Base-by-base conservation (phyloP, 2,797 vertebrate genomes). In the Melanotaenia pygmaea region DNA sequence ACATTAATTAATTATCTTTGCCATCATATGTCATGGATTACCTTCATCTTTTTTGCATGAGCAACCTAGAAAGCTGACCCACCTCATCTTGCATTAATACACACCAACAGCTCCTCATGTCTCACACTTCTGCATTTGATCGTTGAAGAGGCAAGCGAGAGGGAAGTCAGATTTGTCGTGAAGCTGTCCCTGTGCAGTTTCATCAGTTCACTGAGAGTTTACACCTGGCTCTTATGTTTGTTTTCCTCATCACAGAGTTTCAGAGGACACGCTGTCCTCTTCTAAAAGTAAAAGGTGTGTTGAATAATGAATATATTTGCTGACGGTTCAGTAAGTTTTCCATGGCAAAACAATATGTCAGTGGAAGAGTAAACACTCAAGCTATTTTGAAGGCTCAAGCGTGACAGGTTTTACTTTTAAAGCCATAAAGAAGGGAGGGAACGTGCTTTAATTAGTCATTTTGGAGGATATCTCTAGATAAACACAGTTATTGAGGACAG, bases 401-500 rank as follows among this genome's bases (percentile, higher is more conserved):
- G 79, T 90, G 89, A 91, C 89, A 84, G 84, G 82, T 86, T 91
- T 84, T 80, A 75, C 86, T 84, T 72, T 64, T 77, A 74, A 91
- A 87, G 65, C 70, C 79, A 74, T 76, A 77, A 83, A 87, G 80
- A 54, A 70, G 70, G 76, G 68, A 78, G 76, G 80, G 73, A 54
- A 71, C 65, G 74, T 63, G 63, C 60, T 56, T 78, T 91, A 89
- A 91, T 93, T 91, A 90, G 78, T 68, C 80, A 70, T 90, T 89
- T 87, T 86, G 79, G 76, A 76, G 86, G 85, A 80, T 77, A 72
- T 79, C 85, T 73, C 62, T 84, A 83, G 88, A 91, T 90, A 91
- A 91, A 92, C 91, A 89, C 67, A 45, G 86, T 91, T 89, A 86
- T 87, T 67, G 69, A 85, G 77, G 76, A 89, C 86, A 86, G 88